phyloP scores from a whole-genome alignment of 2,888 invertebrate species.

The Cotesia congregata region DNA sequence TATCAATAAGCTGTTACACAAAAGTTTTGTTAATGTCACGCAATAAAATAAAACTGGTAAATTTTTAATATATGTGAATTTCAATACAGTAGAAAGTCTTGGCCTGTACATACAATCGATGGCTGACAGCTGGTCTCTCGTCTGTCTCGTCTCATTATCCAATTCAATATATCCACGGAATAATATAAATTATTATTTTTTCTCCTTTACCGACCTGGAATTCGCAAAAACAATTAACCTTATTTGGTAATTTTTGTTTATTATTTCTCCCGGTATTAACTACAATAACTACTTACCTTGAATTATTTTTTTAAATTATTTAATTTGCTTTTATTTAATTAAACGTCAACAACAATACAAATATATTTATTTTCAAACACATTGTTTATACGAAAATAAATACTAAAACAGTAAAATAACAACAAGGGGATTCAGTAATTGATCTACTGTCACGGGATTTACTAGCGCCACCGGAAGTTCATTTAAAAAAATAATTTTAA shows the following conservation, averaged over 20 bases:
- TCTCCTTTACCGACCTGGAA: constrained; percentile 33
- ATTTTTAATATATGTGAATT: constrained; percentile 23
- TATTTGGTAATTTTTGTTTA: not conserved
- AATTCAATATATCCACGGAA: constrained; percentile 47
- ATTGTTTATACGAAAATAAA: no score
- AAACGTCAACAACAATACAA: no score
- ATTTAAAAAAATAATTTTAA: not conserved
- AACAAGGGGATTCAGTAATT: not conserved
- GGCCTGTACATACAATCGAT: constrained; percentile 55
- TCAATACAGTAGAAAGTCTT: constrained; percentile 46
- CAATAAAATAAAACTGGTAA: constrained; percentile 8
- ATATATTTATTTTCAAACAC: no score
- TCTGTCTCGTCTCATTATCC: constrained; percentile 46
- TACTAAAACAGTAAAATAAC: not conserved
- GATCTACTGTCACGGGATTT: not conserved
- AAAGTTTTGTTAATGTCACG: constrained; percentile 4
- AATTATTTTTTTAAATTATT: no score
- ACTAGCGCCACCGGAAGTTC: constrained; percentile 9
- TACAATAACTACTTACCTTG: not conserved
- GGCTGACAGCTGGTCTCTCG: constrained; percentile 63
- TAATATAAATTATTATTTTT: constrained; percentile 14
- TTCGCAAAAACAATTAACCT: not conserved
- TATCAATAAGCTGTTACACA: constrained; percentile 1
- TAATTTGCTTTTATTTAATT: no score
- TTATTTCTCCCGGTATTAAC: not conserved